Evolutionary conservation across 2,888 invertebrate genomes (phyloP).

Genomic region (Clusia tigrina): DNA sequence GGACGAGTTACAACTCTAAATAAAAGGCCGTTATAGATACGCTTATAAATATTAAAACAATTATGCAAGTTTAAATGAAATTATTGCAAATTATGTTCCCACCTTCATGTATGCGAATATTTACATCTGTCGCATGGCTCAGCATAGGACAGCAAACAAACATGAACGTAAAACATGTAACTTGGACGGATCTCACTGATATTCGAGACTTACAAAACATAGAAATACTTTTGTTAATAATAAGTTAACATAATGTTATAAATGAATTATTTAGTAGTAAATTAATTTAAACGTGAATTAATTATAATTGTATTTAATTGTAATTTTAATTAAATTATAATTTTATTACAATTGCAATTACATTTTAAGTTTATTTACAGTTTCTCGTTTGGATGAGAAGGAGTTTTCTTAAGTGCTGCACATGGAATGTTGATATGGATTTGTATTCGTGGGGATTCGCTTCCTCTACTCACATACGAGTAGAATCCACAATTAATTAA

Average conservation of each 20-base stretch:
- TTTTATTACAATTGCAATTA: neutral
- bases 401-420: constrained; percentile 21
- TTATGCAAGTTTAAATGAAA: neutral
- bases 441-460: constrained; percentile 55
- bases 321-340: constrained; percentile 7
- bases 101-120: constrained; percentile 13
- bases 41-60: too few species aligned
- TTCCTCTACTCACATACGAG: neutral
- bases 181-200: constrained; percentile 62
- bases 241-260: neutral
- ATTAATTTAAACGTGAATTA: constrained; percentile 9
- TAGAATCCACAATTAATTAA: constrained; percentile 3
- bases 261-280: neutral
- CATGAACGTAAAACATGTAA: constrained; percentile 43
- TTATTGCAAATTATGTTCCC: neutral
- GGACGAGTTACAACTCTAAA: too few species aligned
- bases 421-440: constrained; percentile 59
- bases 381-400: neutral
- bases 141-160: constrained; percentile 17
- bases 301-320: neutral
- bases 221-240: neutral
- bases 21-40: too few species aligned
- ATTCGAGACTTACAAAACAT: constrained; percentile 29
- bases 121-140: constrained; percentile 5
- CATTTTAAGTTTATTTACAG: neutral